Percentiles rank a stretch among this genome's conserved stretches.
phyloP scores from a whole-genome alignment of 2,888 invertebrate species.

The Cacoxenus indagator region DNA sequence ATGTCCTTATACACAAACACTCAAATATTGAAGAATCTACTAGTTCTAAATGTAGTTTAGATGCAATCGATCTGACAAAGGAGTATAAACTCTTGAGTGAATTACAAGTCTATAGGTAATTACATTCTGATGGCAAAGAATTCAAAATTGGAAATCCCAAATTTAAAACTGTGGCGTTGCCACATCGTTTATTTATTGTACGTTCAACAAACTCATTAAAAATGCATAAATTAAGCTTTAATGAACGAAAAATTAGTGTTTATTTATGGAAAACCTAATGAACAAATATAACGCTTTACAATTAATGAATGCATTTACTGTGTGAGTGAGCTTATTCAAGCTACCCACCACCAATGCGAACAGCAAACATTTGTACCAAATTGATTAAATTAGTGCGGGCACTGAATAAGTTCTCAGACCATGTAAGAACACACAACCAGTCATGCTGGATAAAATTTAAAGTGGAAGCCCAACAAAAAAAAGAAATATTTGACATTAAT shows the following conservation, averaged over 20 bases:
- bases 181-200: neutral
- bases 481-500: constrained; percentile 2
- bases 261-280: neutral
- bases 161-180: neutral
- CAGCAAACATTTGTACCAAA: neutral
- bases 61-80: too few species aligned
- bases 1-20: too few species aligned
- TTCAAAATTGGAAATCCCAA: neutral
- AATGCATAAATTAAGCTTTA: neutral
- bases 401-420: neutral
- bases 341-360: neutral
- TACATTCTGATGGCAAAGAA: neutral
- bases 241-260: neutral
- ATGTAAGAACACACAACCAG: neutral
- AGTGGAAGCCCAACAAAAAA: neutral
- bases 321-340: neutral
- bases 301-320: neutral
- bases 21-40: too few species aligned
- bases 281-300: constrained; percentile 4
- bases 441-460: neutral
- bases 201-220: neutral
- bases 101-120: too few species aligned
- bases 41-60: too few species aligned
- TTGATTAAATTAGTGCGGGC: neutral
- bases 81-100: too few species aligned